Percentiles rank a stretch among this genome's conserved stretches.
Evolutionary conservation across 2,113 vertebrate genomes (phyloP).

Genomic region (Nothobranchius kuhntae): DNA sequence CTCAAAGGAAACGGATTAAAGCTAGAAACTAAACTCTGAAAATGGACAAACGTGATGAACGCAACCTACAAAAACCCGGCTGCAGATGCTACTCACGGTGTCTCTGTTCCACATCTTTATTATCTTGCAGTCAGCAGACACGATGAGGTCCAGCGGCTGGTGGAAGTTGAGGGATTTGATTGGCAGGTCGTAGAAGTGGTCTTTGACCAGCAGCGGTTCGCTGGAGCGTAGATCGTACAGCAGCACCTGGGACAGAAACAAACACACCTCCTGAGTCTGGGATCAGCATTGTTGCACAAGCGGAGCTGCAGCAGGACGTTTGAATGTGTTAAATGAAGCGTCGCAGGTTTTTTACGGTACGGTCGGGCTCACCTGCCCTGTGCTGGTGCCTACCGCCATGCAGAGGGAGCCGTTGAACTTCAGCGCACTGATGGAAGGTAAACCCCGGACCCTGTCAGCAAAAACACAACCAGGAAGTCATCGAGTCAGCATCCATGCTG

Average conservation of each 20-base stretch:
- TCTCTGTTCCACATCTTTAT: slow-evolving; percentile 97
- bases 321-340: too few relatives aligned
- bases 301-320: too few relatives aligned
- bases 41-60: not conserved
- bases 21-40: not conserved
- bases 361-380: slow-evolving; percentile 86
- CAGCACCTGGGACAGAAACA: slow-evolving; percentile 81
- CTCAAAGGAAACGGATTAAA: too few relatives aligned
- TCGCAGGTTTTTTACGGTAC: too few relatives aligned
- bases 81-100: slow-evolving; percentile 73
- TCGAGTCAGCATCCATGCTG: not conserved
- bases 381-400: slow-evolving; percentile 94
- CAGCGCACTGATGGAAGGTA: slow-evolving; percentile 90
- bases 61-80: not conserved
- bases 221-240: slow-evolving; percentile 93
- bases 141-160: slow-evolving; percentile 85
- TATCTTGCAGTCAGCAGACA: slow-evolving; percentile 94
- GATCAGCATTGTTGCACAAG: too few relatives aligned
- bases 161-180: slow-evolving; percentile 93
- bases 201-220: slow-evolving; percentile 90
- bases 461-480: slow-evolving; percentile 14
- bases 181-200: slow-evolving; percentile 93
- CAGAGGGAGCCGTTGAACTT: slow-evolving; percentile 89
- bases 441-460: slow-evolving; percentile 83
- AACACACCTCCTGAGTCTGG: not conserved